Percentiles rank a stretch among this genome's conserved stretches.
Evolutionary conservation across 2,113 vertebrate genomes (phyloP).

Genomic region (Pyxicephalus adspersus): DNA sequence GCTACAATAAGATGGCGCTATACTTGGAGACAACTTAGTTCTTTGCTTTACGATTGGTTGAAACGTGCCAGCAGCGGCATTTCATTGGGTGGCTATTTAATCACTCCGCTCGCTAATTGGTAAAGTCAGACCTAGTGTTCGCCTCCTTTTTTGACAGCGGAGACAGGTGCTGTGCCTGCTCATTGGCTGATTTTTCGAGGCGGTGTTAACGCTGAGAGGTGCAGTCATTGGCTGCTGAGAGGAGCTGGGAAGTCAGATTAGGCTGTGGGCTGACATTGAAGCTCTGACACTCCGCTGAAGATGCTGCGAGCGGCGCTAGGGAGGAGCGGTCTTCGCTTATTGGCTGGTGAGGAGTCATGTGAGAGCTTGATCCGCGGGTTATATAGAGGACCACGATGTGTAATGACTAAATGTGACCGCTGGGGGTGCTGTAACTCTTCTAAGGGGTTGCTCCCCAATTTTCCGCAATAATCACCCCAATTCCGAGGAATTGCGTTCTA

Average conservation of each 20-base stretch:
- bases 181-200: neutral
- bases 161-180: neutral
- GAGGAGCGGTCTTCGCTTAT: constrained; percentile 29
- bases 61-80: neutral
- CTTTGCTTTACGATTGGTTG: neutral
- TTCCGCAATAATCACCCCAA: no score
- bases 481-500: no score
- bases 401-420: no score
- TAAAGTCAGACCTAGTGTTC: no score
- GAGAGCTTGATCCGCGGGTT: no score
- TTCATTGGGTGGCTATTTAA: no score
- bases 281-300: neutral
- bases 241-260: neutral
- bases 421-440: neutral
- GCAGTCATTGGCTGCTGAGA: neutral
- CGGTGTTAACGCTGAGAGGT: neutral
- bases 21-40: neutral
- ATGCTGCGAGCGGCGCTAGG: constrained; percentile 26
- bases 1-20: neutral
- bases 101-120: neutral
- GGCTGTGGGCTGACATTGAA: neutral
- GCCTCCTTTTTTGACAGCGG: no score
- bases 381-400: neutral
- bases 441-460: no score
- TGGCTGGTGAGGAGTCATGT: constrained; percentile 37